Percentiles rank a stretch among this genome's conserved stretches.
These are phyloP conservation scores for Peromyscus eremicus DNA, from an alignment of 2,797 vertebrate genomes.

Conservation along the genomic window DNA sequence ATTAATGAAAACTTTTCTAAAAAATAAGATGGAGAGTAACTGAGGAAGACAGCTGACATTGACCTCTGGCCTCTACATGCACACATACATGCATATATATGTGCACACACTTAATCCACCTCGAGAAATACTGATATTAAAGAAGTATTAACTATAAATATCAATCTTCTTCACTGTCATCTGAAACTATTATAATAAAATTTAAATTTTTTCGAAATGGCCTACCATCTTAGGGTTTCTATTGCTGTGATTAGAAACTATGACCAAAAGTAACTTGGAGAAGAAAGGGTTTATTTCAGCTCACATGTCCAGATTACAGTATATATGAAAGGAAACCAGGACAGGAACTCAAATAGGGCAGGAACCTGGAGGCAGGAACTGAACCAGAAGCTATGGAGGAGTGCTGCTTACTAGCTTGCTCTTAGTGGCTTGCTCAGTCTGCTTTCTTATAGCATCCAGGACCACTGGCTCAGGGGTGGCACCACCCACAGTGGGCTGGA, in stretches of 20 bases:
- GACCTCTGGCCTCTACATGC: neutral
- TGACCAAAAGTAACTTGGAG: neutral
- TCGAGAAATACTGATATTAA: neutral
- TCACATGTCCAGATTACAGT: neutral
- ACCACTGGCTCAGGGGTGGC: neutral
- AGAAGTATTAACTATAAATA: conserved; percentile 10
- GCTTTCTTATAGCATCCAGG: neutral
- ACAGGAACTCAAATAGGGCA: neutral
- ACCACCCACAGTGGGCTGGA: neutral
- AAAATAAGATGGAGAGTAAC: neutral
- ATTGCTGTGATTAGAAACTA: neutral
- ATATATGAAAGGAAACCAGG: neutral
- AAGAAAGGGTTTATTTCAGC: neutral
- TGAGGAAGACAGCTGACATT: neutral
- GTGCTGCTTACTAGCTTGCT: neutral
- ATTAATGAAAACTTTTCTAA: neutral
- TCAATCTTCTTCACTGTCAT: neutral
- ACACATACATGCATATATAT: too few species aligned
- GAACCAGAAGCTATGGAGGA: neutral
- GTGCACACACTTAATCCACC: neutral
- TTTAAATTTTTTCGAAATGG: neutral
- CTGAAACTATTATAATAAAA: neutral
- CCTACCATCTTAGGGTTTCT: neutral
- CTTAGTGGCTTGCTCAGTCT: neutral
- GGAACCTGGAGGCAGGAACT: neutral